These are phyloP conservation scores for Nothoprocta perdicaria DNA, from an alignment of 2,113 vertebrate genomes.

Conservation along the genomic window DNA sequence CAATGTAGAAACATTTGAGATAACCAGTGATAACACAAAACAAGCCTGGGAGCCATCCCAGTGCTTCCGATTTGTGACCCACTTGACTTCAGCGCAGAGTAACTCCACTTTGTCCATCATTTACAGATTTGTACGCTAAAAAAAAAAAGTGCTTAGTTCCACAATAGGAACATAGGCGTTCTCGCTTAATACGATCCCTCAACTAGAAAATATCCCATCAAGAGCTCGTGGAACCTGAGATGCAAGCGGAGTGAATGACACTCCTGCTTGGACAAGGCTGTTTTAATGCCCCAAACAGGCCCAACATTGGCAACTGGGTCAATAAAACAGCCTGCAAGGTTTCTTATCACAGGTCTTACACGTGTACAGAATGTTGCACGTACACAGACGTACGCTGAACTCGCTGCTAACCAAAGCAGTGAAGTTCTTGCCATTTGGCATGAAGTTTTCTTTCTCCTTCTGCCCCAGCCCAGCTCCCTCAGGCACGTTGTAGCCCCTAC, in stretches of 20 bases:
- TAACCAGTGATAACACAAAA: constrained; percentile 35
- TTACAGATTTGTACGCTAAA: not conserved
- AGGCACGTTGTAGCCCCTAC: not conserved
- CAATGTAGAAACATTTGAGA: constrained; percentile 41
- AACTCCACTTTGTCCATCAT: not conserved
- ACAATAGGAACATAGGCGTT: not conserved
- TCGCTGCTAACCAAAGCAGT: not conserved
- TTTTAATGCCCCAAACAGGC: not conserved
- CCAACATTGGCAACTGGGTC: fast-evolving
- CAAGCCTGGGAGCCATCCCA: not conserved
- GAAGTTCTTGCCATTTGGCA: not conserved
- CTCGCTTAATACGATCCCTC: not conserved
- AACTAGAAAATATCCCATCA: not conserved
- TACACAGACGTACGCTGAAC: not conserved
- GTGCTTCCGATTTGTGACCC: not conserved
- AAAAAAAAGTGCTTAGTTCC: not conserved
- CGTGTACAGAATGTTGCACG: not conserved
- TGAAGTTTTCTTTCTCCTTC: not conserved
- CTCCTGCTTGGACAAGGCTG: not conserved
- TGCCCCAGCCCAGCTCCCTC: not conserved
- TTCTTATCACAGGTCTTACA: not conserved
- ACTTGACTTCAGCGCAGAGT: not conserved
- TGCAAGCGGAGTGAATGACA: not conserved
- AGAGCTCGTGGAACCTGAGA: not conserved
- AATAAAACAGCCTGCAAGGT: not conserved